These are phyloP conservation scores for Harpagoxenus sublaevis DNA, from an alignment of 2,888 invertebrate genomes.

Conservation along the genomic window DNA sequence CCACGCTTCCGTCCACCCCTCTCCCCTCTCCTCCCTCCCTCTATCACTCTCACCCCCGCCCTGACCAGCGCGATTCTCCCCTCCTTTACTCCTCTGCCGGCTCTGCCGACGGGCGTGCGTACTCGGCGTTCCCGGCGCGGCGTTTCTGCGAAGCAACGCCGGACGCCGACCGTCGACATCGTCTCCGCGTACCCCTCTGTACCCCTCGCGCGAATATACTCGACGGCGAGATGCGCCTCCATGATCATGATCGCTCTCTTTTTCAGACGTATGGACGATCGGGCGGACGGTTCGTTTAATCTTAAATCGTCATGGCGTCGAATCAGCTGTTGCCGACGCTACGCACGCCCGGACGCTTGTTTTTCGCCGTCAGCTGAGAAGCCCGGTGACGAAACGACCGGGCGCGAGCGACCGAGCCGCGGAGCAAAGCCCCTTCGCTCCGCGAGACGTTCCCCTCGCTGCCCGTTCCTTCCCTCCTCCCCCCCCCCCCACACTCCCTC, in stretches of 20 bases:
- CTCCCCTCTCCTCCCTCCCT: background rate
- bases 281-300: background rate
- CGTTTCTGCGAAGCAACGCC: slow-evolving; percentile 59
- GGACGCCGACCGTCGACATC: slow-evolving; percentile 37
- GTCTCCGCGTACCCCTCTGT: no score
- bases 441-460: slow-evolving; percentile 54
- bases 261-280: no score
- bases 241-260: background rate
- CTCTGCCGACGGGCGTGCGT: slow-evolving; percentile 23
- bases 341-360: slow-evolving; percentile 58
- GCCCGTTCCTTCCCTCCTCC: background rate
- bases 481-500: background rate
- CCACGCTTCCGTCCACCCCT: slow-evolving; percentile 34
- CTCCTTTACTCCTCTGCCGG: background rate
- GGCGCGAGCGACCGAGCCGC: slow-evolving; percentile 58
- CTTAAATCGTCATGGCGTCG: slow-evolving; percentile 30
- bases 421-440: slow-evolving; percentile 57
- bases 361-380: slow-evolving; percentile 73
- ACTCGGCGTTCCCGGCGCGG: slow-evolving; percentile 69
- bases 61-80: slow-evolving; percentile 12
- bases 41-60: background rate
- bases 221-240: slow-evolving; percentile 1
- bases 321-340: slow-evolving; percentile 71
- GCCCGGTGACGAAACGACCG: slow-evolving; percentile 70
- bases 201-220: background rate